Evolutionary conservation across 2,888 invertebrate species (phyloP), one percentile per base, ranked within the genome.

Genomic region (Amphipyra berbera): DNA sequence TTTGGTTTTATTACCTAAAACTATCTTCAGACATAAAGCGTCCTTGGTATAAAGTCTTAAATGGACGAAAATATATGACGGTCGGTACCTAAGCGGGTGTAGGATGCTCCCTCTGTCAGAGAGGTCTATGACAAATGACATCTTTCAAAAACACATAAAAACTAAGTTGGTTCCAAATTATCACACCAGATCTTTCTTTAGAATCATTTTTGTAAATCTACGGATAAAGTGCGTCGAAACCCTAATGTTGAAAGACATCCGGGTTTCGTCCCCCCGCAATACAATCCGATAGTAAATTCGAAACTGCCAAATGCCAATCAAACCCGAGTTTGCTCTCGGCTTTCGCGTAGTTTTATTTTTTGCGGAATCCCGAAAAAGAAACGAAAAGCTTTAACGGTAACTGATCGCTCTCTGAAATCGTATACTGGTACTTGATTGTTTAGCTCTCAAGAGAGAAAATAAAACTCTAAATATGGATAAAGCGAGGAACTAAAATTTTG

Each of bases 81-180:
- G 30, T 30, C 30, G 61, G 62, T 71, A 61, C 59, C 21, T 57
- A 62, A 35, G 41, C 57, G 78, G 72, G 65, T 67, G 67, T 55
- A 58, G 63, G 72, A 73, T 60, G 60, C 60, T 75, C 68, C 46
- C 33, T 62, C 61, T 72, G 59, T 69, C 73, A 74, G 58, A 74
- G 68, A 65, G 76, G 78, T 66, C 81, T 78, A 84, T 85, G 87
- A 87, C 84, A 88, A 87, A 88, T 86, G 82, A 81, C 66, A 66
- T 73, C 58, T 74, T 81, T 74, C 73, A 76, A 73, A 76, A 80
- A 78, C 81, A 82, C 79, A 79, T 79, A 83, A 83, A 86, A 83
- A 78, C 69, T 59, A 68, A 60, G 70, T 73, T 67, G 72, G 62
- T 61, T 63, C 67, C 73, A 63, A 78, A 79, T 77, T 84, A 81